Conservation (phyloP, 2,797 vertebrate species). For the Mormyrops boulengeri region DNA sequence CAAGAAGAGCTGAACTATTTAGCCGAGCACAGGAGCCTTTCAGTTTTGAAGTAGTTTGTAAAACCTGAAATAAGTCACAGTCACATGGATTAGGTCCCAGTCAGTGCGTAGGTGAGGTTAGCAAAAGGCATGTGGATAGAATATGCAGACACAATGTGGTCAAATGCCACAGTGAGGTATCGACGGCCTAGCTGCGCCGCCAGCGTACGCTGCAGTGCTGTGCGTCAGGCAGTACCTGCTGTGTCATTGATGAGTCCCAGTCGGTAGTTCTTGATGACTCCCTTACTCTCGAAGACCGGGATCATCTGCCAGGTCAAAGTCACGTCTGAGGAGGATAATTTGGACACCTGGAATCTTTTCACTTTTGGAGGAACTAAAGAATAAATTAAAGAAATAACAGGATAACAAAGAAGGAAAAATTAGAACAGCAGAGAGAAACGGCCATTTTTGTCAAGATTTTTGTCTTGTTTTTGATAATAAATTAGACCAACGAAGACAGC, state of each 20-base stretch:
- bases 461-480: background rate
- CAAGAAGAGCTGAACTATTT: background rate
- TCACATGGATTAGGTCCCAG: background rate
- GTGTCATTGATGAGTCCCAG: constrained; percentile 37
- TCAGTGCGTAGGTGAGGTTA: background rate
- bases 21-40: background rate
- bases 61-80: background rate
- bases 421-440: background rate
- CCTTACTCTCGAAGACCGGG: constrained; percentile 38
- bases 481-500: background rate
- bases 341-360: constrained; percentile 32
- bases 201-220: background rate
- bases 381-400: constrained; percentile 5
- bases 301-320: constrained; percentile 50
- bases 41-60: background rate
- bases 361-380: constrained; percentile 50
- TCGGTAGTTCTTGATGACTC: constrained; percentile 47
- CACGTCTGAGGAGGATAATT: constrained; percentile 31
- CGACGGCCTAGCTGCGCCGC: background rate
- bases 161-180: background rate
- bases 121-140: background rate
- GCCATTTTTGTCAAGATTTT: background rate
- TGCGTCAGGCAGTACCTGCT: constrained; percentile 34
- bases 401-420: background rate
- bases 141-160: background rate